phyloP scores from a whole-genome alignment of 2,113 vertebrate species.

The Pitta sordida region DNA sequence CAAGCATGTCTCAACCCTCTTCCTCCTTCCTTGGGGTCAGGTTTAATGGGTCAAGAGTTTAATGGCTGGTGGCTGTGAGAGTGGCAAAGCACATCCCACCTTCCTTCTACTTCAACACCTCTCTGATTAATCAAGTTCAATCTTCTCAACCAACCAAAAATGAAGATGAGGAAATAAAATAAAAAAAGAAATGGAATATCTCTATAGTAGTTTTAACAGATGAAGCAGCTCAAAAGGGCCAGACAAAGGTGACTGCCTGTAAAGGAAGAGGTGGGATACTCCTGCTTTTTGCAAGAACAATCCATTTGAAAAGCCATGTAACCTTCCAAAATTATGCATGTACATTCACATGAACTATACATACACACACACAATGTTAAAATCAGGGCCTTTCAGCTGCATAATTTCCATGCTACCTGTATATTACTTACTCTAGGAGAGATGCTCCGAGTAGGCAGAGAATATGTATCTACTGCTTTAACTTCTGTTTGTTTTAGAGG shows the following conservation, averaged over 20 bases:
- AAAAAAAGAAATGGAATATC: not conserved
- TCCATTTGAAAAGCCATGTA: not conserved
- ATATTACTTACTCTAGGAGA: not conserved
- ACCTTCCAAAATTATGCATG: not conserved
- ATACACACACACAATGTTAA: not conserved
- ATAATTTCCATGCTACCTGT: not conserved
- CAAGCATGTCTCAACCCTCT: not conserved
- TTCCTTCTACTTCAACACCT: not conserved
- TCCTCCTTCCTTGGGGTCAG: not conserved
- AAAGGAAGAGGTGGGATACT: not conserved
- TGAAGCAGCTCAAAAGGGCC: not conserved
- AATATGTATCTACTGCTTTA: not conserved
- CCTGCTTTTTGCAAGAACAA: not conserved
- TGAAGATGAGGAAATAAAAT: not conserved
- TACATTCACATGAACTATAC: not conserved
- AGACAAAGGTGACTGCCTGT: not conserved
- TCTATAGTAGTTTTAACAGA: not conserved
- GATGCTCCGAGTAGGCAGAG: not conserved
- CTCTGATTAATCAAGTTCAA: not conserved
- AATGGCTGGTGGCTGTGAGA: not conserved
- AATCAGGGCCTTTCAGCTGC: not conserved
- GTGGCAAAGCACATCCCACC: not conserved
- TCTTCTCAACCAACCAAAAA: not conserved
- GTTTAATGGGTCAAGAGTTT: not conserved
- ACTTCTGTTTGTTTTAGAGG: not conserved